Conservation (phyloP, 2,797 vertebrate genomes). For the Coccyzus lansbergi region DNA sequence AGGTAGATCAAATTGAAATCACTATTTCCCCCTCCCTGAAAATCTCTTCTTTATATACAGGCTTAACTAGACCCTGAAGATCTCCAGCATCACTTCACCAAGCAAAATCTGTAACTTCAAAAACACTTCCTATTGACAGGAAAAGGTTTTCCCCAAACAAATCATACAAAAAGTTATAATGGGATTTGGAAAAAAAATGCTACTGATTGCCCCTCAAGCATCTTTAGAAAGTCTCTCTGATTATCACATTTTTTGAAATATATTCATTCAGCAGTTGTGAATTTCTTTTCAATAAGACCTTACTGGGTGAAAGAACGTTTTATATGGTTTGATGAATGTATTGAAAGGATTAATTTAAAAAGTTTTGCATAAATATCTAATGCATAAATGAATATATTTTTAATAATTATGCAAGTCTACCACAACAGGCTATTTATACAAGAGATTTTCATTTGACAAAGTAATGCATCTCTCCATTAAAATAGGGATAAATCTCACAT, state of each 20-base stretch:
- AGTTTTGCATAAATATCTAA: slow-evolving; percentile 14
- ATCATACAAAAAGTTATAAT: neutral
- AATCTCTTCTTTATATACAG: neutral
- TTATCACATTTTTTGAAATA: neutral
- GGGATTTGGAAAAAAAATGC: neutral
- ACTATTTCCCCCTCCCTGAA: rapidly evolving
- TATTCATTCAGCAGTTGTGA: neutral
- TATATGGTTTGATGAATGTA: neutral
- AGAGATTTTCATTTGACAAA: slow-evolving; percentile 35
- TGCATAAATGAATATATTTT: slow-evolving; percentile 12
- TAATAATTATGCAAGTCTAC: slow-evolving; percentile 25
- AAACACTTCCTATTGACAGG: neutral
- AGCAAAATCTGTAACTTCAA: neutral
- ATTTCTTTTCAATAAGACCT: neutral
- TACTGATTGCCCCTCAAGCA: neutral
- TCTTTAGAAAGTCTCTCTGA: neutral
- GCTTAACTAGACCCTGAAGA: neutral
- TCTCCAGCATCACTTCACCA: neutral
- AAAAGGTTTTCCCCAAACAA: neutral
- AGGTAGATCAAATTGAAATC: neutral
- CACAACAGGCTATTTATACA: slow-evolving; percentile 29
- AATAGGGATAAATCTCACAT: neutral
- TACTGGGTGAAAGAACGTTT: neutral
- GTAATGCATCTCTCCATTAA: slow-evolving; percentile 16
- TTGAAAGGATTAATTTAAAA: slow-evolving; percentile 24